Percentiles rank a stretch among this genome's conserved stretches.
These are phyloP conservation scores for Drosophila fungiperda DNA, from an alignment of 2,888 invertebrate species.

Conservation along the genomic window DNA sequence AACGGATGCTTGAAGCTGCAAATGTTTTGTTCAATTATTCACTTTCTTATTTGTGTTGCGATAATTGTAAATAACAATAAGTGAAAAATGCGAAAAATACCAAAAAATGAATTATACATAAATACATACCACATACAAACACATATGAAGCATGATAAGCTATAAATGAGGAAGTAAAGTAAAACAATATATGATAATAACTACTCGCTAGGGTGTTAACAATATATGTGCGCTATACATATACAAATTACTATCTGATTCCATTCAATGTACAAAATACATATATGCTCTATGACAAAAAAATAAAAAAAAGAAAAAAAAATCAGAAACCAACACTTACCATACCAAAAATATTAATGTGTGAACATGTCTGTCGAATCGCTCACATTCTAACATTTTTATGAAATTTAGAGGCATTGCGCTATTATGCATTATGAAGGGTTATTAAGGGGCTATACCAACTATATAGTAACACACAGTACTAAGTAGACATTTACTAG, in stretches of 20 bases:
- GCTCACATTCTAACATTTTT: conserved; percentile 7
- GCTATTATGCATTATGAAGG: conserved; percentile 6
- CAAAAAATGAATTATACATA: conserved; percentile 29
- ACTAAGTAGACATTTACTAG: conserved; percentile 2
- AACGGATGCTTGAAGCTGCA: conserved; percentile 29
- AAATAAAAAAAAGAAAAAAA: conserved; percentile 23
- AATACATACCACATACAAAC: conserved; percentile 23
- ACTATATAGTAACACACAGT: not conserved
- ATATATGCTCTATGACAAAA: conserved; percentile 43
- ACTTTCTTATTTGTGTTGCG: conserved; percentile 16
- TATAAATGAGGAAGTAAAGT: conserved; percentile 11
- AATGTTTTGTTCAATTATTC: conserved; percentile 11
- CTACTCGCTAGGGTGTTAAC: conserved; percentile 42
- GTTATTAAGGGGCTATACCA: not conserved
- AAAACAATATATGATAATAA: conserved; percentile 21
- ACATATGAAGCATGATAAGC: conserved; percentile 23
- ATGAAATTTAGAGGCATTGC: conserved; percentile 9
- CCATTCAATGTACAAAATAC: conserved; percentile 73
- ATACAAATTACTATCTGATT: conserved; percentile 43
- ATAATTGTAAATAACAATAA: conserved; percentile 55
- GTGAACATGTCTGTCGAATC: conserved; percentile 18
- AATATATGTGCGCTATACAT: conserved; percentile 35
- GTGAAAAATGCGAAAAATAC: conserved; percentile 21
- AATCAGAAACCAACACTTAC: conserved; percentile 14
- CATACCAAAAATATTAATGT: conserved; percentile 6